These are phyloP conservation scores for Eremobia ochroleuca DNA, from an alignment of 2,888 invertebrate species.

Conservation along the genomic window DNA sequence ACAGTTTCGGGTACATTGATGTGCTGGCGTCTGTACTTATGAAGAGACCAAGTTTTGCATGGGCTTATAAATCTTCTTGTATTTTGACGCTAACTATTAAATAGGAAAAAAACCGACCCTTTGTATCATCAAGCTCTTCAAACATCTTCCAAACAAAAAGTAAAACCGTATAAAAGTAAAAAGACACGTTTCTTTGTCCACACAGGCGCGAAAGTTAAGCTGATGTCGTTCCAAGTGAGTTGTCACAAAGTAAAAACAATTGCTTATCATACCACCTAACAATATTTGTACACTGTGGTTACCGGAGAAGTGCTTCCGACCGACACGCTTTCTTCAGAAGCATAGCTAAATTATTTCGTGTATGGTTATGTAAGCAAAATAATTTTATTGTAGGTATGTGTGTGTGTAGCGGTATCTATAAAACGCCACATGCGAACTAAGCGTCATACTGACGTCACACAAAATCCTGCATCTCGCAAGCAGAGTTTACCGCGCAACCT, in stretches of 20 bases:
- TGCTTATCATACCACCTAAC: conserved; percentile 34
- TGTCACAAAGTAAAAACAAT: conserved; percentile 42
- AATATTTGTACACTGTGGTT: conserved; percentile 23
- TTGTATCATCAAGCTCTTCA: neutral
- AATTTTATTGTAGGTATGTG: conserved; percentile 9
- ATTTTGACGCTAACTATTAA: no score
- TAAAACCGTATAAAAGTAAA: neutral
- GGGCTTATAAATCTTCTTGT: no score
- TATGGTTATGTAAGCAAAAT: conserved; percentile 44
- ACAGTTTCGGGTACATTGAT: no score
- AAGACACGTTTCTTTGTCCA: neutral
- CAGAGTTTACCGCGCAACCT: no score
- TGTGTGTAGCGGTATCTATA: no score
- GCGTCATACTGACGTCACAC: no score
- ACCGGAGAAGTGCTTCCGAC: conserved; percentile 29
- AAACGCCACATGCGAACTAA: no score
- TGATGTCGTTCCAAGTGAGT: conserved; percentile 39
- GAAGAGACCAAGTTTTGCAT: no score
- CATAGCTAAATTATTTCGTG: conserved; percentile 40
- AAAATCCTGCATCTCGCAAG: no score
- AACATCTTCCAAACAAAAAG: neutral
- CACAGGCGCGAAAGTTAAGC: neutral
- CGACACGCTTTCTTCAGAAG: conserved; percentile 55
- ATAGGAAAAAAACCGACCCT: no score
- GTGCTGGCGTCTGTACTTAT: no score